phyloP scores from a whole-genome alignment of 2,113 vertebrate species.

The Paracanthobrama guichenoti region DNA sequence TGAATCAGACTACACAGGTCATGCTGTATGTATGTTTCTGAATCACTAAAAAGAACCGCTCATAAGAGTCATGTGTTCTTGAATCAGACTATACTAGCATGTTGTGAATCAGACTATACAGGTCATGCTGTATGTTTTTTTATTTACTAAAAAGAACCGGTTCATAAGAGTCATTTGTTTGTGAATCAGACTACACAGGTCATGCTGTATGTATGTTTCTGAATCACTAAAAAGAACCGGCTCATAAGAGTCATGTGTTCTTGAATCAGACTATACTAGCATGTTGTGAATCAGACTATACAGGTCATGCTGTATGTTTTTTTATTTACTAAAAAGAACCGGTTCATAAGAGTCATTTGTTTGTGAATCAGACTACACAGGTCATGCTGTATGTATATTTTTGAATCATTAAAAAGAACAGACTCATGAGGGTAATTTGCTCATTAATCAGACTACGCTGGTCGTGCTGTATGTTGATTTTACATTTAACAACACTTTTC shows the following conservation, averaged over 20 bases:
- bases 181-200: too few relatives aligned
- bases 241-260: too few relatives aligned
- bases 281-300: too few relatives aligned
- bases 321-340: too few relatives aligned
- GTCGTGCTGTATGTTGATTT: not conserved
- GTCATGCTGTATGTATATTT: too few relatives aligned
- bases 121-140: not conserved
- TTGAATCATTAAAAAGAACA: not conserved
- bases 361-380: too few relatives aligned
- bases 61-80: not conserved
- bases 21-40: not conserved
- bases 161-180: not conserved
- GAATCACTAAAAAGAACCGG: too few relatives aligned
- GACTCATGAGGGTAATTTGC: not conserved
- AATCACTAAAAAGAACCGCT: not conserved
- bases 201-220: not conserved
- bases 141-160: too few relatives aligned
- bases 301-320: too few relatives aligned
- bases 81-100: not conserved
- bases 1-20: not conserved
- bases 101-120: not conserved
- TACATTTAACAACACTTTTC: not conserved
- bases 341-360: too few relatives aligned
- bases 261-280: too few relatives aligned
- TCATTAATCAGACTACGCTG: not conserved